These are phyloP conservation scores for Carollia perspicillata DNA, from an alignment of 2,113 vertebrate genomes.

Conservation along the genomic window DNA sequence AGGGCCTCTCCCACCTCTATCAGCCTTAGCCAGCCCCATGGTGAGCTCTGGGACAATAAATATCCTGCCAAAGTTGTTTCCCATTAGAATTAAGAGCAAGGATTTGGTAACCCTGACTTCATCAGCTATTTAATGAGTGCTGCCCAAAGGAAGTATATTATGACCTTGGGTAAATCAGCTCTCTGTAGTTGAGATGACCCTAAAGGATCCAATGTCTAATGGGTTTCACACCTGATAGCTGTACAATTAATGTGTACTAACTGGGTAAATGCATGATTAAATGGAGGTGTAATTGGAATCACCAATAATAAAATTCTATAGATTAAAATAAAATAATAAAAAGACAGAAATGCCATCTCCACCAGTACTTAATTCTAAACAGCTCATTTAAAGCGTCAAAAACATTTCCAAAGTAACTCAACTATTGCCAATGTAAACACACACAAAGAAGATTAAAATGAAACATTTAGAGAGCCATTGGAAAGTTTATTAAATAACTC, in stretches of 20 bases:
- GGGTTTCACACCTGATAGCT: neutral
- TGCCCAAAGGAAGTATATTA: rapidly evolving
- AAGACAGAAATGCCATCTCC: neutral
- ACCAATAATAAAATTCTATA: neutral
- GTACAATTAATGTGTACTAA: neutral
- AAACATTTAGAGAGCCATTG: neutral
- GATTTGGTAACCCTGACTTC: rapidly evolving
- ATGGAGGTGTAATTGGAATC: neutral
- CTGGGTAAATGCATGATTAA: neutral
- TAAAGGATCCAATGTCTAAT: neutral
- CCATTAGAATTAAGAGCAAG: neutral
- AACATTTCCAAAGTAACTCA: neutral
- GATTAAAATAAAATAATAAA: neutral
- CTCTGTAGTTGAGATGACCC: neutral
- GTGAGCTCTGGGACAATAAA: neutral
- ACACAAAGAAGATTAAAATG: neutral
- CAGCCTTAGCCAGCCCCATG: neutral
- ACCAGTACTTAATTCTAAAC: neutral
- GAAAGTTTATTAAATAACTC: neutral
- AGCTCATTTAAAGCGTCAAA: neutral
- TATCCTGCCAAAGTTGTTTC: neutral
- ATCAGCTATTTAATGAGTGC: neutral
- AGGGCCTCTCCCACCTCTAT: rapidly evolving
- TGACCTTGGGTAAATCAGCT: neutral
- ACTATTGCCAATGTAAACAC: neutral